phyloP scores from a whole-genome alignment of 2,113 vertebrate genomes.

The Seriola quinqueradiata region DNA sequence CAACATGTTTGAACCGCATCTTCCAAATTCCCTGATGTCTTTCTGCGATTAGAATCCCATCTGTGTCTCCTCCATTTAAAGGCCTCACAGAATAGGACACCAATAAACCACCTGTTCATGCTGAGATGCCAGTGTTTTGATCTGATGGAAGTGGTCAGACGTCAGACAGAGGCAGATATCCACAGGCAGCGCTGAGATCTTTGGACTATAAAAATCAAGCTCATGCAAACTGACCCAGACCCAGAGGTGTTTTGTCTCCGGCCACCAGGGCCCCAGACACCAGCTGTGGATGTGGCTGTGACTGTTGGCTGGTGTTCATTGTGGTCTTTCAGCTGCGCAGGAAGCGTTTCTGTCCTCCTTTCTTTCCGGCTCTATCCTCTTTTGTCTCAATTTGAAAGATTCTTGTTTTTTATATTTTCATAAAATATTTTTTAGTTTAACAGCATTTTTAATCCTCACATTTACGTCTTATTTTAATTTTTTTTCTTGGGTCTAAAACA shows the following conservation, averaged over 20 bases:
- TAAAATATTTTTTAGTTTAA: background rate
- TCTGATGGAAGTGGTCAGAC: conserved; percentile 14
- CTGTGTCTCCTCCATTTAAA: background rate
- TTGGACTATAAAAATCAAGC: conserved; percentile 19
- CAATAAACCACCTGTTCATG: background rate
- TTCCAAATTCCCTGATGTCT: background rate
- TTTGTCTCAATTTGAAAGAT: background rate
- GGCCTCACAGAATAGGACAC: background rate
- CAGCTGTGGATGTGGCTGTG: conserved; percentile 57
- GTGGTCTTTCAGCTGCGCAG: conserved; percentile 35
- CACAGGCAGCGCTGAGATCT: background rate
- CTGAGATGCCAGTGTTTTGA: background rate
- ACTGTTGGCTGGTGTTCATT: conserved; percentile 17
- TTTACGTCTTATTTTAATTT: background rate
- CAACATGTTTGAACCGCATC: background rate
- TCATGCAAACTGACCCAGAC: conserved; percentile 21
- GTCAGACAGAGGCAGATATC: conserved; percentile 27
- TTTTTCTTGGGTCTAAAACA: background rate
- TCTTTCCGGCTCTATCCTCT: background rate
- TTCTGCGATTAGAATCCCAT: background rate
- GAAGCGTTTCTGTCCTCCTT: conserved; percentile 6
- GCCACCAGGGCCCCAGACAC: conserved; percentile 32
- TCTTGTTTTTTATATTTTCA: background rate
- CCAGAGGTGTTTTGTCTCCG: conserved; percentile 37
- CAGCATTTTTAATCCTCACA: background rate